Base-by-base conservation (phyloP, 64 coral and sea anemone species). In the Montipora foliosa region DNA sequence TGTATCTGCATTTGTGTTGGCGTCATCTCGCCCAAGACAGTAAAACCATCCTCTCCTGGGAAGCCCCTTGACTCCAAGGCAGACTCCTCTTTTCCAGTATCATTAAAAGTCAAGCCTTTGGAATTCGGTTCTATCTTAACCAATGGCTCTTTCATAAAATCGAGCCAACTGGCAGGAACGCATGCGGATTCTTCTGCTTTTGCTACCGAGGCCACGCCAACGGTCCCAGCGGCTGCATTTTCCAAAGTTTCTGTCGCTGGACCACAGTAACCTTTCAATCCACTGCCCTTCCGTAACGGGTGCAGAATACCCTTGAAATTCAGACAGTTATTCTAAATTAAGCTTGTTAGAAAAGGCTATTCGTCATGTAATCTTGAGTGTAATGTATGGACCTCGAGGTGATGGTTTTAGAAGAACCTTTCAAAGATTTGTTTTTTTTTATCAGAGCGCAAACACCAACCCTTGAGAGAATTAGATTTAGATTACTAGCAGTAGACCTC, bases 1-100 rank as follows among this genome's bases (percentile, higher is more conserved):
- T 85, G 82, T 10, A 49, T 85, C 45, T 85, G 82, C 19, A 16
- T 85, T 22, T 85, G 82, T 21, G 25, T 70, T 47, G 82, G 60
- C 11, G 16, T 45, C 66, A 24, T 82, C 59, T 14, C 10, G 44
- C 8, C 20, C 3, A 20, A 44, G 59, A 15, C 61, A 12, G 24
- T 82, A 10, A 50, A 16, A 44, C 5, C 60, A 46, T 44, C 80
- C 3, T 1, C 4, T 2, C 58, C 80, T 6, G 7, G 60, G 21
- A 59, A 46, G 25, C 80, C 51, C 14, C 79, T 17, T 61, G 55
- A 10, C 55, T 37, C 57, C 5, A 83, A 83, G 17, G 37, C 37
- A 37, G 37, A 37, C 37, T 37, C 37, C 37, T 37, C 81, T 7
- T 29, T 59, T 67, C 29, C 58, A 8, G 3, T 64, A 29, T 3